Conservation (phyloP, 2,888 invertebrate genomes). For the Podabrus alpinus region DNA sequence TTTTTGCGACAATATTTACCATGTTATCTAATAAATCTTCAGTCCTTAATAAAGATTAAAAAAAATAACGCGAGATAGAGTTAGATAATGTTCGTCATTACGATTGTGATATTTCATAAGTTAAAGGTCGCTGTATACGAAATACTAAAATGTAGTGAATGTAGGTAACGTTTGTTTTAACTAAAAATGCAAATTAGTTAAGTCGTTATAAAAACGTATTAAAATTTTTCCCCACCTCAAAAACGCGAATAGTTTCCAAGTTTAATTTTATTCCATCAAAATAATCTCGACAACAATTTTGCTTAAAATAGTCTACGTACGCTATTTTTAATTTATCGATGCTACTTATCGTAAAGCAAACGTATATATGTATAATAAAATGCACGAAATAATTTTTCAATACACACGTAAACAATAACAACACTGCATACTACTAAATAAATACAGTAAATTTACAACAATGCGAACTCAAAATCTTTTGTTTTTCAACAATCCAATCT, state of each 20-base stretch:
- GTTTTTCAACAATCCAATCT: neutral
- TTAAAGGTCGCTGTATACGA: neutral
- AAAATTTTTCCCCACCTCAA: neutral
- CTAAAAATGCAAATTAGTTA: neutral
- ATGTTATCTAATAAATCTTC: neutral
- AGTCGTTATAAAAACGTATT: neutral
- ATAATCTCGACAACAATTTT: conserved; percentile 18
- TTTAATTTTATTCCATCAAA: conserved; percentile 2
- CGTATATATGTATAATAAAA: neutral
- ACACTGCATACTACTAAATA: neutral
- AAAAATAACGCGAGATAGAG: neutral
- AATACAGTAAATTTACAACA: neutral
- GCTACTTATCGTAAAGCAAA: conserved; percentile 1
- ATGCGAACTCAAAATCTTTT: neutral
- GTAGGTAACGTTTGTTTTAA: neutral
- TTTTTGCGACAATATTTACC: neutral
- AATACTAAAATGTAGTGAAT: neutral
- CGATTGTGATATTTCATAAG: neutral
- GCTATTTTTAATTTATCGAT: conserved; percentile 28
- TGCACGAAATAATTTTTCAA: neutral
- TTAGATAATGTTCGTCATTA: neutral
- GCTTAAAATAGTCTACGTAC: conserved; percentile 17
- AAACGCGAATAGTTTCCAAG: neutral
- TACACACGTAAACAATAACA: neutral
- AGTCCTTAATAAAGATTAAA: neutral